A percentile compares a stretch with the other conserved stretches of the same genome.
phyloP scores from a whole-genome alignment of 1,140 invertebrate species.

The Oscheius sp. region DNA sequence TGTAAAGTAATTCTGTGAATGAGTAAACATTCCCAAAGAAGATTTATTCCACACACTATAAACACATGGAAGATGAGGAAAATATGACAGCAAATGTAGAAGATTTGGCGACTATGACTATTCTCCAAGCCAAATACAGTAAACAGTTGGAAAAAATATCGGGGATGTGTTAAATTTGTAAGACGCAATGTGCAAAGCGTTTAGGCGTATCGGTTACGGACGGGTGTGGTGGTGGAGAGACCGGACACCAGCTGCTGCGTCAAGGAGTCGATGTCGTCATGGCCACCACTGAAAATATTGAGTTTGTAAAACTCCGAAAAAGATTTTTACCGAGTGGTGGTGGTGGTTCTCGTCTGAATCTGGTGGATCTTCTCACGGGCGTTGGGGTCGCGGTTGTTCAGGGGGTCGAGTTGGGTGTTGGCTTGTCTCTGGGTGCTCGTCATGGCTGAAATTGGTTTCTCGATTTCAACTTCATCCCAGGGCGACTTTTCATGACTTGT shows the following conservation, averaged over 20 bases:
- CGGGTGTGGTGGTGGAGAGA: background rate
- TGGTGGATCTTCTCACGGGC: conserved; percentile 47
- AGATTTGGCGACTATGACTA: too few relatives aligned
- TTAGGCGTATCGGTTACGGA: background rate
- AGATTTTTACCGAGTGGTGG: background rate
- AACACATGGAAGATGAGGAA: background rate
- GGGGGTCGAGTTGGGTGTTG: conserved; percentile 45
- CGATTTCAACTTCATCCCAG: background rate
- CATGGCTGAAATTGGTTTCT: conserved; percentile 43
- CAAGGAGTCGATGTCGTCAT: conserved; percentile 25
- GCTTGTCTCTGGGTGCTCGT: conserved; percentile 52
- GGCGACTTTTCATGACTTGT: too few relatives aligned
- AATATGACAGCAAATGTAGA: conserved; percentile 5
- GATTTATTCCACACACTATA: background rate
- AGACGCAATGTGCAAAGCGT: background rate
- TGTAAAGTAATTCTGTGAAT: background rate
- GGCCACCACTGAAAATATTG: conserved; percentile 5
- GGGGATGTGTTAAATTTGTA: conserved; percentile 17
- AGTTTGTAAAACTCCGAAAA: background rate
- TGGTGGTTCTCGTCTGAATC: conserved; percentile 45
- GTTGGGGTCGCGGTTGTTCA: conserved; percentile 43
- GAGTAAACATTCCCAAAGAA: too few relatives aligned
- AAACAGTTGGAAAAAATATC: conserved; percentile 9
- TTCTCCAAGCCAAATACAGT: conserved; percentile 4
- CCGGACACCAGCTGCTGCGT: conserved; percentile 28